Conservation (phyloP, 2,888 invertebrate genomes). For the Aporophyla lueneburgensis region DNA sequence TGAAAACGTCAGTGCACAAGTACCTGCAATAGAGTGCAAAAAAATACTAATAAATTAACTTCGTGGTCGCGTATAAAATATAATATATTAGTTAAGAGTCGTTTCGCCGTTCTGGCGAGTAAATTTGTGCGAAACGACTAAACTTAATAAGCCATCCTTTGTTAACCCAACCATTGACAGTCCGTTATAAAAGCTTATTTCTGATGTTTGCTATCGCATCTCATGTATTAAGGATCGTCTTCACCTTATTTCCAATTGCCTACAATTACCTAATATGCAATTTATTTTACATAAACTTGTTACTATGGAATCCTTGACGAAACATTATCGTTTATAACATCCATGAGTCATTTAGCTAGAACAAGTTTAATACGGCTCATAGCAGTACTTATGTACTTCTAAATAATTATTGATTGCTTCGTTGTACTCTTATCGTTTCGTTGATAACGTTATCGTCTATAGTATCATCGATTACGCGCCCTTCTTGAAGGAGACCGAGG, state of each 20-base stretch:
- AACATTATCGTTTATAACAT: conserved; percentile 44
- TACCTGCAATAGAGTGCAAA: too few species aligned
- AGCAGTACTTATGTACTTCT: conserved; percentile 43
- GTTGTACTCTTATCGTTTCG: conserved; percentile 44
- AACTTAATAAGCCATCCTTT: background rate
- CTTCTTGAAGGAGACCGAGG: conserved; percentile 59
- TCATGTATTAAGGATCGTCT: too few species aligned
- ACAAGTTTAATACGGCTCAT: conserved; percentile 51
- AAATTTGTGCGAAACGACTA: too few species aligned
- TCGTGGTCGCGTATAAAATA: too few species aligned
- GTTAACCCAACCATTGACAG: background rate
- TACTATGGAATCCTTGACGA: conserved; percentile 33
- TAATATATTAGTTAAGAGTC: too few species aligned
- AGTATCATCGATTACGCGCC: conserved; percentile 53
- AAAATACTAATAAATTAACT: too few species aligned
- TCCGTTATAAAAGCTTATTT: background rate
- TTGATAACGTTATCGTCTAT: conserved; percentile 59
- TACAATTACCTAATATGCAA: conserved; percentile 10
- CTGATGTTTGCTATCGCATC: background rate
- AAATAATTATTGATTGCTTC: conserved; percentile 63
- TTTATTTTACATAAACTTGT: conserved; percentile 36
- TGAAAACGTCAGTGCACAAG: too few species aligned
- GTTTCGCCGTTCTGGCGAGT: too few species aligned
- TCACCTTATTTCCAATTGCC: background rate
- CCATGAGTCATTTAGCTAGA: conserved; percentile 57